Base-by-base conservation (phyloP, 2,113 vertebrate species). In the Neolamprologus longior region DNA sequence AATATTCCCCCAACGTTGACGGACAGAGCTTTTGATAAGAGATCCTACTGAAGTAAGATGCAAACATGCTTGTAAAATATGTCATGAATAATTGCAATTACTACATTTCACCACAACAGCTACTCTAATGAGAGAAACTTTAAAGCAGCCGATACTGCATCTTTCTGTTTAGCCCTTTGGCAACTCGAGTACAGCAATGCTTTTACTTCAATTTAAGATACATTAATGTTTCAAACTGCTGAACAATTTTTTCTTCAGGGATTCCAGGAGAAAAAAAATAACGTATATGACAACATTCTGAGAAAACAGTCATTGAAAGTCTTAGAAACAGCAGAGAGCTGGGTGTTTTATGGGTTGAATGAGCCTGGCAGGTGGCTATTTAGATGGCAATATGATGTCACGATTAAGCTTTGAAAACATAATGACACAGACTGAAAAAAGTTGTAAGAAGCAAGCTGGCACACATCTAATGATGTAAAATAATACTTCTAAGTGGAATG, bases 341-440 rank as follows among this genome's bases (percentile, higher is more conserved):
- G 45, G 68, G 55, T 2, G 8, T 45, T 83, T 89, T 54, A 40
- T 19, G 50, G 83, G 57, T 89, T 7, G 47, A 82, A 86, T 42
- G 63, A 84, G 86, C 9, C 58, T 89, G 91, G 88, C 93, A 96
- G 90, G 89, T 91, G 94, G 89, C 79, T 90, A 92, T 96, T 96
- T 94, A 90, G 63, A 89, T 61, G 58, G 82, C 83, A 91, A 86
- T 24, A 21, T 61, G 37, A 86, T 90, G 89, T 84, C 85, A 92
- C 42, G 89, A 81, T 86, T 47, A 82, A 89, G 57, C 45, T 86
- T 78, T 90, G 80, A 91, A 85, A 54, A 81, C 85, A 86, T 90
- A 91, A 91, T 87, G 82, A 93, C 15, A 89, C 2, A 83, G 79
- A n/a, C 19, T 61, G 57, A 45, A 52, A 86, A 83, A 61, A 50